Evolutionary conservation across 2,888 invertebrate species (phyloP).

Genomic region (Frankliniella intonsa): DNA sequence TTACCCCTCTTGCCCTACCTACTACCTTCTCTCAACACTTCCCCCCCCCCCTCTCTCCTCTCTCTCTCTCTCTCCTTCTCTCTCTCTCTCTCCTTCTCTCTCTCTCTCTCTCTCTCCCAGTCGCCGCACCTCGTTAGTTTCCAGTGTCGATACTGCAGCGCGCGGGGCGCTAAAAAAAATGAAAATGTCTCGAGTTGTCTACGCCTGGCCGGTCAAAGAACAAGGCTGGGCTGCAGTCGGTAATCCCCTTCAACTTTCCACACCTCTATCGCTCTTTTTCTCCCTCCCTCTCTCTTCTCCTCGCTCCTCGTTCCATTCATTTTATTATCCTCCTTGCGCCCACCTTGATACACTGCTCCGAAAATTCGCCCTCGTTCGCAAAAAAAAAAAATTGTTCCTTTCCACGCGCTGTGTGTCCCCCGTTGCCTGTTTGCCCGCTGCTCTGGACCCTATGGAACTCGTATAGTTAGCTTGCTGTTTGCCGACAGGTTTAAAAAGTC

Average conservation of each 20-base stretch:
- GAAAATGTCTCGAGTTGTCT: not conserved
- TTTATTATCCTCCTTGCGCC: not conserved
- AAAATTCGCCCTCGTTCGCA: not conserved
- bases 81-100: not conserved
- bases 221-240: not conserved
- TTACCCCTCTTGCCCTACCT: too few species aligned
- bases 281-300: not conserved
- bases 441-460: not conserved
- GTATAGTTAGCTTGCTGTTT: not conserved
- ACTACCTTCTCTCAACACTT: too few species aligned
- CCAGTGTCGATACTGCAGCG: not conserved
- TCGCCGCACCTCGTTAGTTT: constrained; percentile 4
- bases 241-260: not conserved
- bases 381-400: not conserved
- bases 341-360: too few species aligned
- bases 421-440: not conserved
- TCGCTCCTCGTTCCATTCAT: not conserved
- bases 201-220: not conserved
- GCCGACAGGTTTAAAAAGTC: constrained; percentile 13
- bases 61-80: not conserved
- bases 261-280: not conserved
- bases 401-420: not conserved
- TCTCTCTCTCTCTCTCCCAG: not conserved
- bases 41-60: too few species aligned
- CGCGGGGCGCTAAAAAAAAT: not conserved